Evolutionary conservation across 1,140 invertebrate genomes (phyloP).

Genomic region (Carposina sasakii): DNA sequence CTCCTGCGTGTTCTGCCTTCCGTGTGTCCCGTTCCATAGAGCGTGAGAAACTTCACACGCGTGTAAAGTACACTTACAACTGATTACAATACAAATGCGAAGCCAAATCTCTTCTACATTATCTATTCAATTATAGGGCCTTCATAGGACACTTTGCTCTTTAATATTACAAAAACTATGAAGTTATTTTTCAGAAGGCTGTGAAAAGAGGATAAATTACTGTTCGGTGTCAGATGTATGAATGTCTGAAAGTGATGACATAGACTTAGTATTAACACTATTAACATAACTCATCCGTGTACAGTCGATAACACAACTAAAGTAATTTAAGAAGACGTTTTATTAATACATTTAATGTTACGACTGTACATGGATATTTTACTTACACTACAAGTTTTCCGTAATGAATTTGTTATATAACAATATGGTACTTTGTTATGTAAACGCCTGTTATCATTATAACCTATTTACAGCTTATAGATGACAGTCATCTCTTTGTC

Average conservation of each 20-base stretch:
- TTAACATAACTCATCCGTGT: slow-evolving; percentile 57
- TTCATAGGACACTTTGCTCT: slow-evolving; percentile 44
- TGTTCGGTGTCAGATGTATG: slow-evolving; percentile 66
- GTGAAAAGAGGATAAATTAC: slow-evolving; percentile 66
- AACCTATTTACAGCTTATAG: too few species aligned
- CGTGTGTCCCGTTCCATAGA: slow-evolving; percentile 57
- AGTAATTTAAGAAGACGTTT: neutral
- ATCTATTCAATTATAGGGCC: too few species aligned
- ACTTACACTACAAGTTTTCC: too few species aligned
- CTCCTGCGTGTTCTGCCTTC: slow-evolving; percentile 60
- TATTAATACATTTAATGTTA: too few species aligned
- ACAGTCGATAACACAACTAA: slow-evolving; percentile 34
- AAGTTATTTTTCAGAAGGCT: slow-evolving; percentile 67
- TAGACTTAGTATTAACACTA: slow-evolving; percentile 67
- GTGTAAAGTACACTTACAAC: slow-evolving; percentile 22
- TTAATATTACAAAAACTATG: slow-evolving; percentile 70
- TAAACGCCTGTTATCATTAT: too few species aligned
- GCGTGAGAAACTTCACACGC: slow-evolving; percentile 64
- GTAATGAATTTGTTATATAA: too few species aligned
- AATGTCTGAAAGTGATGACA: slow-evolving; percentile 64
- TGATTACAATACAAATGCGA: neutral
- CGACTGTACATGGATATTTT: too few species aligned
- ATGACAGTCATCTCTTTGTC: too few species aligned
- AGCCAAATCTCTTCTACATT: too few species aligned
- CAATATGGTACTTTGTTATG: too few species aligned